A percentile compares a stretch with the other conserved stretches of the same genome.
Evolutionary conservation across 2,797 vertebrate genomes (phyloP).

Genomic region (Nannoperca australis): DNA sequence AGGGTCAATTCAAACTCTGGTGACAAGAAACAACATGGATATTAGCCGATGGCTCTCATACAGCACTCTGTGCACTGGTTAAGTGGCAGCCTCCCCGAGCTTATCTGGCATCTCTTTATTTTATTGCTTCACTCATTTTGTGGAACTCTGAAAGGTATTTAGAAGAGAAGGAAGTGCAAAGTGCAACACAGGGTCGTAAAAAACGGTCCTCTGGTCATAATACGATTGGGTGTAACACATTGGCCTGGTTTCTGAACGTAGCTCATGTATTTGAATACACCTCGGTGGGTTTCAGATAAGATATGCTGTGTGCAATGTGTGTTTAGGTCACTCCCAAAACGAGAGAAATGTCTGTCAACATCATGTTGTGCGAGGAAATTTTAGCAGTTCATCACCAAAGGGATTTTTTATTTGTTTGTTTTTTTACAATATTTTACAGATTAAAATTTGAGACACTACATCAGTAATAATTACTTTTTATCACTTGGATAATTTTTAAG

Average conservation of each 20-base stretch:
- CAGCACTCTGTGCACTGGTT: constrained; percentile 47
- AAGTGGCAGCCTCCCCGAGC: constrained; percentile 71
- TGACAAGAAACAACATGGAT: constrained; percentile 70
- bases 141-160: constrained; percentile 44
- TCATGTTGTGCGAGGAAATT: background rate
- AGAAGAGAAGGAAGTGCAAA: constrained; percentile 50
- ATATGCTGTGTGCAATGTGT: constrained; percentile 41
- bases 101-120: constrained; percentile 64
- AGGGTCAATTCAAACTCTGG: constrained; percentile 70
- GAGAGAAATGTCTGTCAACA: constrained; percentile 2
- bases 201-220: constrained; percentile 40
- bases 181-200: constrained; percentile 58
- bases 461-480: background rate
- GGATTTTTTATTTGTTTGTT: background rate
- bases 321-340: constrained; percentile 33
- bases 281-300: constrained; percentile 12
- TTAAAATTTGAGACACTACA: background rate
- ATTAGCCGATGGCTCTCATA: constrained; percentile 59
- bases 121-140: constrained; percentile 50
- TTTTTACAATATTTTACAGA: constrained; percentile 15
- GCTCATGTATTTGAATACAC: constrained; percentile 39
- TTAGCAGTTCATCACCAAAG: background rate
- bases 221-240: constrained; percentile 22
- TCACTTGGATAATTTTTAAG: constrained; percentile 7
- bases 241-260: constrained; percentile 38